Percentiles rank a stretch among this genome's conserved stretches.
Conservation (phyloP, 1,140 invertebrate species). For the Doryteuthis pealeii region DNA sequence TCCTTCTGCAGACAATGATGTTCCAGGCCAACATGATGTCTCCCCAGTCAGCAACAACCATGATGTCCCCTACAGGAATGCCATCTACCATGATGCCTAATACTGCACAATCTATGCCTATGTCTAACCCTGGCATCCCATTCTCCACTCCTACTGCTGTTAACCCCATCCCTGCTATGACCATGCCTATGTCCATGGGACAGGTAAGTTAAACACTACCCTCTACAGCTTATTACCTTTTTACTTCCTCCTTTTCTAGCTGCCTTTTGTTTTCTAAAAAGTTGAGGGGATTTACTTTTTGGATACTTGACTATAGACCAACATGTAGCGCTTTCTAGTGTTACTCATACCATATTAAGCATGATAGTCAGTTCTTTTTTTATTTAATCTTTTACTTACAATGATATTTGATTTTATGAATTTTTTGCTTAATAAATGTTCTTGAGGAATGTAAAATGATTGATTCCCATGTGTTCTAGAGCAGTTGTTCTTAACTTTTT, state of each 20-base stretch:
- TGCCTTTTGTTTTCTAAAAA: too few species aligned
- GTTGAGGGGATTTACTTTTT: too few species aligned
- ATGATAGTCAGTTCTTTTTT: too few species aligned
- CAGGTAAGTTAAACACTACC: not conserved
- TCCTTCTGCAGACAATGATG: constrained; percentile 16
- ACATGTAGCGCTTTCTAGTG: too few species aligned
- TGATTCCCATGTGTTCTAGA: too few species aligned
- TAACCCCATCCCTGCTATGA: not conserved
- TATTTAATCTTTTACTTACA: too few species aligned
- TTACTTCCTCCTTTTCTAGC: not conserved
- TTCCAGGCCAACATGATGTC: constrained; percentile 11
- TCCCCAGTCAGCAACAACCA: not conserved
- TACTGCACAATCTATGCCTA: not conserved
- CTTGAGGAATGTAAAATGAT: too few species aligned
- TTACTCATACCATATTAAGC: too few species aligned
- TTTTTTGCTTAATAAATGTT: too few species aligned
- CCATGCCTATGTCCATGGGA: not conserved
- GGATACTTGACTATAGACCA: too few species aligned
- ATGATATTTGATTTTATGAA: too few species aligned
- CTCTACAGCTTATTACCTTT: not conserved
- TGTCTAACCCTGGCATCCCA: not conserved
- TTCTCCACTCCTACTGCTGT: constrained; percentile 7
- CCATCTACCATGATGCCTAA: not conserved
- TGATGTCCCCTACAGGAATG: constrained; percentile 4
- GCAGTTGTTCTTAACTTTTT: too few species aligned